Evolutionary conservation across 2,888 invertebrate genomes (phyloP).

Genomic region (Hydrotaea cyrtoneurina): DNA sequence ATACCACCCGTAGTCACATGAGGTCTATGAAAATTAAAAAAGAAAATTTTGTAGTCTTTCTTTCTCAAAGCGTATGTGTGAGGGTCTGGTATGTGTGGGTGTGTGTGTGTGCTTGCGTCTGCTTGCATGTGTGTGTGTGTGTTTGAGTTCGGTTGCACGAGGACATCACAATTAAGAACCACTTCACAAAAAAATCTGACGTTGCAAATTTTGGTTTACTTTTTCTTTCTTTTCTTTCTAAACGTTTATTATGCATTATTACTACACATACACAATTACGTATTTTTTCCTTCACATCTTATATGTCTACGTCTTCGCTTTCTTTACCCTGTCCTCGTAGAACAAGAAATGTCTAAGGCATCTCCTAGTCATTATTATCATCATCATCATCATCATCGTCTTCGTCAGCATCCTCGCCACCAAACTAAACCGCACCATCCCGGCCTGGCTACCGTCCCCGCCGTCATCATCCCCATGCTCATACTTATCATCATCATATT

Average conservation of each 20-base stretch:
- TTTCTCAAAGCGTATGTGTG: constrained; percentile 14
- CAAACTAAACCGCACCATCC: background rate
- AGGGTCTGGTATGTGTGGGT: background rate
- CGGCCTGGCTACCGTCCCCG: constrained; percentile 18
- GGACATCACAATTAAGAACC: constrained; percentile 72
- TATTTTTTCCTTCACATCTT: constrained; percentile 60
- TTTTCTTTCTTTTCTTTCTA: constrained; percentile 58
- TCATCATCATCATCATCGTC: background rate
- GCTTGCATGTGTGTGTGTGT: constrained; percentile 34
- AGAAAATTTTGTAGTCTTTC: constrained; percentile 54
- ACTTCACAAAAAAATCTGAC: constrained; percentile 77
- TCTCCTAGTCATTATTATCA: constrained; percentile 28
- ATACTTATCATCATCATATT: constrained; percentile 7
- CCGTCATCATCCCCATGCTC: constrained; percentile 21
- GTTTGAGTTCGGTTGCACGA: constrained; percentile 59
- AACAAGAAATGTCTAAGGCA: constrained; percentile 56
- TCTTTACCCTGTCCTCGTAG: constrained; percentile 3
- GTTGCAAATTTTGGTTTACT: constrained; percentile 78
- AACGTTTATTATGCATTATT: constrained; percentile 59
- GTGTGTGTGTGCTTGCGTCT: background rate
- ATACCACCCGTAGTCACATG: constrained; percentile 45
- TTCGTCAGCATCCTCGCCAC: background rate
- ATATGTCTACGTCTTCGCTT: constrained; percentile 2
- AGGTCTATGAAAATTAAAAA: constrained; percentile 30
- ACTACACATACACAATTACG: constrained; percentile 28